phyloP scores from a whole-genome alignment of 2,113 vertebrate species.

The Rhabdomys dilectus region DNA sequence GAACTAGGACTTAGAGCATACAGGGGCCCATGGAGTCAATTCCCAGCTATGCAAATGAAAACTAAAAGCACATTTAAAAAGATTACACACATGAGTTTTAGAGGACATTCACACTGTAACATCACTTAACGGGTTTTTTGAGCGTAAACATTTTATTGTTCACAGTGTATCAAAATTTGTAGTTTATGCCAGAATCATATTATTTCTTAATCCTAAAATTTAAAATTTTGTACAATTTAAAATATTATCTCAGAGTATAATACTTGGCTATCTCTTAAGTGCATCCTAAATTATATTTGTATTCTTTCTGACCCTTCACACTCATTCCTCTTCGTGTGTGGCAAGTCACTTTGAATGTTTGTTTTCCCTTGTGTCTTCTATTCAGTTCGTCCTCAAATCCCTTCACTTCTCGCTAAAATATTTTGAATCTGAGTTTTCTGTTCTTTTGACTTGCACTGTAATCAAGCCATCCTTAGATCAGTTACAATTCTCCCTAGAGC shows the following conservation, averaged over 20 bases:
- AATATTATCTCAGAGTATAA: background rate
- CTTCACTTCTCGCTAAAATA: background rate
- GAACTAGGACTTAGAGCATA: background rate
- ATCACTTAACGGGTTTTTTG: conserved; percentile 43
- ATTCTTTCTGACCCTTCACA: conserved; percentile 8
- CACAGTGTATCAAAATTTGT: background rate
- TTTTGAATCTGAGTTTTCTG: background rate
- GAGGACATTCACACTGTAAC: background rate
- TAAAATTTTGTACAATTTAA: conserved; percentile 45
- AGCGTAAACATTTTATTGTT: conserved; percentile 40
- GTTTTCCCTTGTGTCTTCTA: background rate
- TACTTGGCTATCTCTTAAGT: conserved; percentile 13
- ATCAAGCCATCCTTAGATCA: background rate
- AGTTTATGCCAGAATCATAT: conserved; percentile 23
- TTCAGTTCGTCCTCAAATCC: background rate
- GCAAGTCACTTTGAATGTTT: background rate
- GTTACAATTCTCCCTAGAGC: background rate
- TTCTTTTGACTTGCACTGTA: background rate
- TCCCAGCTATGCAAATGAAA: background rate
- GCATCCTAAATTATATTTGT: conserved; percentile 8
- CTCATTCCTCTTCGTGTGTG: background rate
- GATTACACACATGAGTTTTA: background rate
- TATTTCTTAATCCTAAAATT: background rate
- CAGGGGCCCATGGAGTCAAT: too few species aligned
- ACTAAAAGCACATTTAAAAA: background rate